Conservation (phyloP, 2,797 vertebrate genomes). For the Anniella stebbinsi region DNA sequence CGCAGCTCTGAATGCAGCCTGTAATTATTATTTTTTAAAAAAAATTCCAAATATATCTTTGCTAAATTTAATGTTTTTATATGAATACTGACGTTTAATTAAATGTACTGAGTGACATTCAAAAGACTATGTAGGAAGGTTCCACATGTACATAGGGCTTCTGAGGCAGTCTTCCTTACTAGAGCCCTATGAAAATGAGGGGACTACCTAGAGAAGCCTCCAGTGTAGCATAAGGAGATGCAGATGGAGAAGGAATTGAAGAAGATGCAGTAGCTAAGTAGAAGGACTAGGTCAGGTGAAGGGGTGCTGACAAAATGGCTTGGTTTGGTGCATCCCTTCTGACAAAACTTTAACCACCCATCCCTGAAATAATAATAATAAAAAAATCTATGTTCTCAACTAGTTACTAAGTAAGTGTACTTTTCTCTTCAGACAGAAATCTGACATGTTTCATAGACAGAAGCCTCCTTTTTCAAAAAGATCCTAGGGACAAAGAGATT, state of each 20-base stretch:
- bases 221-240: not conserved
- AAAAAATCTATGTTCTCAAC: not conserved
- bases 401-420: not conserved
- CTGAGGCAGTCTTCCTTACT: not conserved
- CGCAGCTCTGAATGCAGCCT: not conserved
- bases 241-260: not conserved
- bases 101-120: not conserved
- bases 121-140: not conserved
- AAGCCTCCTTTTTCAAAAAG: not conserved
- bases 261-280: not conserved
- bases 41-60: not conserved
- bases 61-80: not conserved
- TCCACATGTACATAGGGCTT: not conserved
- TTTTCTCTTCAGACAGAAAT: not conserved
- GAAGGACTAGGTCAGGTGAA: not conserved
- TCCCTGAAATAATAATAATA: not conserved
- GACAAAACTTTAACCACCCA: too few relatives aligned
- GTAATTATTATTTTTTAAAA: not conserved
- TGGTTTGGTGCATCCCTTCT: not conserved
- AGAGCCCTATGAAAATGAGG: not conserved
- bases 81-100: not conserved
- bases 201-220: not conserved
- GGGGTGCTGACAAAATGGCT: not conserved
- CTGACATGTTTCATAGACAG: not conserved
- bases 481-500: not conserved